These are phyloP conservation scores for Chloromyia formosa DNA, from an alignment of 2,888 invertebrate genomes.

Conservation along the genomic window DNA sequence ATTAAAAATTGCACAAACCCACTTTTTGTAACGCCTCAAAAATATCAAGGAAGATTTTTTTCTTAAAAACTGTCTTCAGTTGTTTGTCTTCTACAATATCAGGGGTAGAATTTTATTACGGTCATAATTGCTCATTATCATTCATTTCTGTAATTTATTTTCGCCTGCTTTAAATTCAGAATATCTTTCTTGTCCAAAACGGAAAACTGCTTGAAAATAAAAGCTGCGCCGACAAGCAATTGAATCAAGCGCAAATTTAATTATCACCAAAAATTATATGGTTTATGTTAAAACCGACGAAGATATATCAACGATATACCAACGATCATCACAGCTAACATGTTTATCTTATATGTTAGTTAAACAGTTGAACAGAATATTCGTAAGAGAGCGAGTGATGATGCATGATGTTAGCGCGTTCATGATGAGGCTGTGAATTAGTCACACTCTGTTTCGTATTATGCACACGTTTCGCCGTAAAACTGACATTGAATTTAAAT, in stretches of 20 bases:
- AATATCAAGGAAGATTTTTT: no score
- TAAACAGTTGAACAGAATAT: neutral
- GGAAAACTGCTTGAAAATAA: no score
- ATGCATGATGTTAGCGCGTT: neutral
- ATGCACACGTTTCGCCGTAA: neutral
- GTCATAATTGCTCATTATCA: neutral
- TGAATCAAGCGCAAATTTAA: neutral
- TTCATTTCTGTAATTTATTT: no score
- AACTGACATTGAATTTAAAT: neutral
- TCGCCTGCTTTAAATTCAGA: no score
- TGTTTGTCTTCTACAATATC: no score
- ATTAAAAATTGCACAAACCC: no score
- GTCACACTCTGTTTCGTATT: neutral
- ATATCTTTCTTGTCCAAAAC: no score
- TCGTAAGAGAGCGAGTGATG: neutral
- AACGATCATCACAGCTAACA: neutral
- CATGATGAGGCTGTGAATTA: neutral
- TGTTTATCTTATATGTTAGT: no score
- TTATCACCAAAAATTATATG: neutral
- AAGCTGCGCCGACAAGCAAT: no score
- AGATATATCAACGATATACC: neutral
- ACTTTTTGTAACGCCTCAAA: no score
- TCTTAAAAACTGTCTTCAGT: no score
- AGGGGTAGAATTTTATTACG: no score
- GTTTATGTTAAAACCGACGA: neutral